phyloP scores from a whole-genome alignment of 1,140 invertebrate genomes.

The Oncopodura yosiiana region DNA sequence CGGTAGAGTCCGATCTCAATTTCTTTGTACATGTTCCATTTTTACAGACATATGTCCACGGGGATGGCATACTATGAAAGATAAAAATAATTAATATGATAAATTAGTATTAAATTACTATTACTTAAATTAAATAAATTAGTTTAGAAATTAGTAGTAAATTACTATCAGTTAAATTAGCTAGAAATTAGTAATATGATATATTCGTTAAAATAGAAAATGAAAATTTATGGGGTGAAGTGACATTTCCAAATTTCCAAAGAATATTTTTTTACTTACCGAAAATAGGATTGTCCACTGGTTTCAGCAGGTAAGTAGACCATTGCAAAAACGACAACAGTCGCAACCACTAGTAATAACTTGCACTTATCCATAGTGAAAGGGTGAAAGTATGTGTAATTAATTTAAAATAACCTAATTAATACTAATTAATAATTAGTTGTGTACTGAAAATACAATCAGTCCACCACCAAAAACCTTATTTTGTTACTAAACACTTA shows the following conservation, averaged over 20 bases:
- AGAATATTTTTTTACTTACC: slow-evolving; percentile 21
- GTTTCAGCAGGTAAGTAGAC: slow-evolving; percentile 31
- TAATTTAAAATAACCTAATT: not conserved
- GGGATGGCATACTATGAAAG: slow-evolving; percentile 34
- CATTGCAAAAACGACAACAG: slow-evolving; percentile 26
- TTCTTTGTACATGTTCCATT: slow-evolving; percentile 36
- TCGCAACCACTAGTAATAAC: slow-evolving; percentile 28
- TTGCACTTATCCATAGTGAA: slow-evolving; percentile 34
- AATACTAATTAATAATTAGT: not conserved
- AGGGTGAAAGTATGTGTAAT: not conserved
- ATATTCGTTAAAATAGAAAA: no score
- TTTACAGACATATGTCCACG: slow-evolving; percentile 36
- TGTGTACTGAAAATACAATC: not conserved
- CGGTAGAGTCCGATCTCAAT: slow-evolving; percentile 34
- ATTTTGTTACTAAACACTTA: not conserved
- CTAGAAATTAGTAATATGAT: no score
- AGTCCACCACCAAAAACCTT: not conserved
- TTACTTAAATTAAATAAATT: not conserved
- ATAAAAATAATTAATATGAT: slow-evolving; percentile 12
- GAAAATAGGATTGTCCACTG: slow-evolving; percentile 33
- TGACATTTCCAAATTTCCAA: not conserved
- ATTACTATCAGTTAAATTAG: not conserved
- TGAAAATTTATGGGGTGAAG: not conserved
- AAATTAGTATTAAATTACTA: not conserved
- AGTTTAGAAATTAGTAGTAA: not conserved